Evolutionary conservation across 2,113 vertebrate species (phyloP).

Genomic region (Xyrauchen texanus): DNA sequence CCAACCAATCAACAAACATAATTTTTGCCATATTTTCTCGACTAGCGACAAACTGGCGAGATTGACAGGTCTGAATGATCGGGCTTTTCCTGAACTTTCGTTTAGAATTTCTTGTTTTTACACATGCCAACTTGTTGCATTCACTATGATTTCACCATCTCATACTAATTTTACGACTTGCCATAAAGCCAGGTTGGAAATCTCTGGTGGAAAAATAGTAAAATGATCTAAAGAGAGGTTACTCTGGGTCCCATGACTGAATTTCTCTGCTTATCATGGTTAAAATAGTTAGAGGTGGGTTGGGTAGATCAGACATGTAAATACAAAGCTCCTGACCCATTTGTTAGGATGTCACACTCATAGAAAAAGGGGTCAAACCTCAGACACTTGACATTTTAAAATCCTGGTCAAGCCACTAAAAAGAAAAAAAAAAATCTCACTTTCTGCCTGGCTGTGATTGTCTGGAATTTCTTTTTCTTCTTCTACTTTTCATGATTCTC

Average conservation of each 20-base stretch:
- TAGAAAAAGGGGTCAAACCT: constrained; percentile 22
- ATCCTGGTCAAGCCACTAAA: constrained; percentile 12
- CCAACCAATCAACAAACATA: too few species aligned
- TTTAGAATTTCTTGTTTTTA: too few species aligned
- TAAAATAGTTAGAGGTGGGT: neutral
- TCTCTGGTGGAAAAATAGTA: constrained; percentile 2
- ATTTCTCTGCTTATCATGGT: neutral
- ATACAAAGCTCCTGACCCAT: constrained; percentile 20
- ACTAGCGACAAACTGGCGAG: too few species aligned
- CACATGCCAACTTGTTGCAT: too few species aligned
- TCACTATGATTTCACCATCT: too few species aligned
- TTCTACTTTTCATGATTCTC: neutral
- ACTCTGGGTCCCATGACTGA: constrained; percentile 7
- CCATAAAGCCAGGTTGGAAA: neutral
- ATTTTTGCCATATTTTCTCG: too few species aligned
- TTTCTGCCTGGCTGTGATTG: neutral
- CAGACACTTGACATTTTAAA: constrained; percentile 23
- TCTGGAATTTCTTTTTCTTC: neutral
- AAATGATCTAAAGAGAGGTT: constrained; percentile 18
- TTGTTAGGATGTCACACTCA: neutral
- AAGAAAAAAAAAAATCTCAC: neutral
- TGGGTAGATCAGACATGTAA: constrained; percentile 18
- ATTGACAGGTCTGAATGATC: too few species aligned
- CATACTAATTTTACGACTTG: too few species aligned
- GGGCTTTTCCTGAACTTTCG: too few species aligned